These are phyloP conservation scores for Morpho achilles DNA, from an alignment of 2,888 invertebrate genomes.

Conservation along the genomic window DNA sequence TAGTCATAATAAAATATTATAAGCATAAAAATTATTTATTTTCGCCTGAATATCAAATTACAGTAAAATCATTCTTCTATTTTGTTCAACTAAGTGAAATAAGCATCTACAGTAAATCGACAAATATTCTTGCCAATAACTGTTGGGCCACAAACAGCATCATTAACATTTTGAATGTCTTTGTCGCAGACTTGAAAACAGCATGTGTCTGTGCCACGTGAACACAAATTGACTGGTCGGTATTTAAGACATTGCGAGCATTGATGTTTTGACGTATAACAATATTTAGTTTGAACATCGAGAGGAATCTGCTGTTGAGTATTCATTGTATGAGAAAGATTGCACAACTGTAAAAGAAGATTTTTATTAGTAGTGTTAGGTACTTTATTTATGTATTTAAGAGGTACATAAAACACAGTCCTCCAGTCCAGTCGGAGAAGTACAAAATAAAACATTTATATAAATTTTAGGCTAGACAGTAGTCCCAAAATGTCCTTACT, in stretches of 20 bases:
- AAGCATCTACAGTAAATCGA: conserved; percentile 59
- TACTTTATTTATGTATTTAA: too few species aligned
- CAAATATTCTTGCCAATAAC: conserved; percentile 42
- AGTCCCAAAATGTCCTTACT: too few species aligned
- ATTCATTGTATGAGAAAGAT: neutral
- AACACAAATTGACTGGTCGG: conserved; percentile 6
- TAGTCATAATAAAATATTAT: too few species aligned
- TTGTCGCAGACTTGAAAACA: conserved; percentile 6
- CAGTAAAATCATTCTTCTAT: neutral
- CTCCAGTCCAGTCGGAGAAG: too few species aligned
- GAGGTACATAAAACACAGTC: too few species aligned
- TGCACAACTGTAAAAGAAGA: conserved; percentile 13
- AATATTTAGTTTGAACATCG: conserved; percentile 5
- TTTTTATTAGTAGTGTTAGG: too few species aligned
- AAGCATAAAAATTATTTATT: too few species aligned
- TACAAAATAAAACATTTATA: too few species aligned
- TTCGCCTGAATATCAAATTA: too few species aligned
- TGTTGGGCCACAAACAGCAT: conserved; percentile 8
- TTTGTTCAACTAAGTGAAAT: conserved; percentile 40
- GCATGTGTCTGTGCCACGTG: conserved; percentile 21
- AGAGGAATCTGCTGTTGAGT: neutral
- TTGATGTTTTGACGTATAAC: neutral
- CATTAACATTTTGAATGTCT: conserved; percentile 11
- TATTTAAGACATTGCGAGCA: conserved; percentile 1
- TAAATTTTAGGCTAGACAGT: too few species aligned